Evolutionary conservation across 2,113 vertebrate genomes (phyloP).

Genomic region (Puntigrus tetrazona): DNA sequence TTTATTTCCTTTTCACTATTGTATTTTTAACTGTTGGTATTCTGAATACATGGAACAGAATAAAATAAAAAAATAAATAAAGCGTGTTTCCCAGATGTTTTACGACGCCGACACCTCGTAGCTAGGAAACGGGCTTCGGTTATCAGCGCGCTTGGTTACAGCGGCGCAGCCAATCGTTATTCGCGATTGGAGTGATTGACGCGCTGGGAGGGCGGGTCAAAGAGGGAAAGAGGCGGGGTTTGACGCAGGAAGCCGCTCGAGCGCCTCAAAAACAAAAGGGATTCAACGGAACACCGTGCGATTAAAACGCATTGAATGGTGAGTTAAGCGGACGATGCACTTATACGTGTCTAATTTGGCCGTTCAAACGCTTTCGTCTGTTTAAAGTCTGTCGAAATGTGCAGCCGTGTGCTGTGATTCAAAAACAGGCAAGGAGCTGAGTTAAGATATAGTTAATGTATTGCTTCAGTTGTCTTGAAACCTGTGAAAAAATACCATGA

Average conservation of each 20-base stretch:
- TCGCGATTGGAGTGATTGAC: conserved; percentile 23
- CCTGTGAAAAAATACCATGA: background rate
- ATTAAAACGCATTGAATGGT: background rate
- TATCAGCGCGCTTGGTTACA: conserved; percentile 39
- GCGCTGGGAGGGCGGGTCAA: background rate
- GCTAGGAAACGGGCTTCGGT: conserved; percentile 18
- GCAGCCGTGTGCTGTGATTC: background rate
- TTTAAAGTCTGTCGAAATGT: background rate
- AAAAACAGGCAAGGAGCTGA: background rate
- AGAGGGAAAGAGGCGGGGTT: conserved; percentile 8
- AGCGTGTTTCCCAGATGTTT: background rate
- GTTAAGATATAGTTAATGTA: background rate
- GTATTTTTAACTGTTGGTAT: background rate
- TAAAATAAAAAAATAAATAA: background rate
- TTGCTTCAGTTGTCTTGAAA: background rate
- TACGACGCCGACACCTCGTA: conserved; percentile 8
- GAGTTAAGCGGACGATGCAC: background rate
- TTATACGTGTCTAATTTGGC: background rate
- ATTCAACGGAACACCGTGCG: background rate
- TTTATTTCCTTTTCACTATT: background rate
- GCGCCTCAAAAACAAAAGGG: background rate
- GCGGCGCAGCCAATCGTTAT: conserved; percentile 36
- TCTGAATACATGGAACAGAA: background rate
- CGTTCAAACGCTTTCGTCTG: background rate
- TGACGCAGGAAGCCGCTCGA: background rate